phyloP scores from a whole-genome alignment of 2,888 invertebrate species.

The Camponotus fellah region DNA sequence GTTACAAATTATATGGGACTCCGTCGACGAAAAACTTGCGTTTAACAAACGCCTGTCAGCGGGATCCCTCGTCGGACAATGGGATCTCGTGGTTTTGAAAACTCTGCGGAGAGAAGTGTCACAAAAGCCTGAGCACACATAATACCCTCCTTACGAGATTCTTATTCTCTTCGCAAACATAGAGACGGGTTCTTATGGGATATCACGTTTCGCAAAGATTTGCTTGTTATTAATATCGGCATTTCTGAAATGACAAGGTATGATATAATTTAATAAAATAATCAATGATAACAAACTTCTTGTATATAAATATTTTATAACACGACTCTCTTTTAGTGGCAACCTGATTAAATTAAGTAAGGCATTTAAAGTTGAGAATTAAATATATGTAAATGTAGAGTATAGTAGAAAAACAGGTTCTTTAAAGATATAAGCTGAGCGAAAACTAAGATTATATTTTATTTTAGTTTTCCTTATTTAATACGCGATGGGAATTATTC shows the following conservation, averaged over 20 bases:
- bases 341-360: not conserved
- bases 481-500: not conserved
- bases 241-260: not conserved
- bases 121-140: not conserved
- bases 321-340: not conserved
- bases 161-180: conserved; percentile 21
- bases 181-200: not conserved
- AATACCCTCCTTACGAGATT: not conserved
- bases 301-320: not conserved
- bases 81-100: conserved; percentile 33
- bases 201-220: conserved; percentile 24
- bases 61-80: conserved; percentile 32
- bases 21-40: conserved; percentile 25
- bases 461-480: not conserved
- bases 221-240: conserved; percentile 17
- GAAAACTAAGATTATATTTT: not conserved
- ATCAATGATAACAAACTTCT: not conserved
- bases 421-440: not conserved
- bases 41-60: conserved; percentile 56
- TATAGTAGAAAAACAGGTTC: not conserved
- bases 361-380: not conserved
- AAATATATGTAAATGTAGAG: not conserved
- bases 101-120: conserved; percentile 32
- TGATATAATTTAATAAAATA: not conserved
- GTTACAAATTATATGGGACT: conserved; percentile 60